These are phyloP conservation scores for Apus apus DNA, from an alignment of 2,113 vertebrate species.

Conservation along the genomic window DNA sequence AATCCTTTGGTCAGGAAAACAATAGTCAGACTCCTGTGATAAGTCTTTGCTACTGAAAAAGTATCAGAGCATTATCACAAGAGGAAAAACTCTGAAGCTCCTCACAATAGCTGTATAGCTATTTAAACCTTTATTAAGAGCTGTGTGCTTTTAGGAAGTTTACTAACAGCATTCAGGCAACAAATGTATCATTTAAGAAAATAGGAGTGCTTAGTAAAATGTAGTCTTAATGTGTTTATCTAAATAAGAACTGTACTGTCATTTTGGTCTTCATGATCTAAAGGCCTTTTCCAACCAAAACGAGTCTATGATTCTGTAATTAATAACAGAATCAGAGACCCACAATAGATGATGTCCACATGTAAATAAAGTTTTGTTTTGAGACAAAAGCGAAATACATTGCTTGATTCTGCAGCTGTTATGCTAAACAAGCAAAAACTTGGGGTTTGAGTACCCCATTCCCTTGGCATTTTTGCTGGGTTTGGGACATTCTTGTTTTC, in stretches of 20 bases:
- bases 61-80: neutral
- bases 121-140: neutral
- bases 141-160: neutral
- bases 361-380: neutral
- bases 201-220: neutral
- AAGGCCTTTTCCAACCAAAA: too few relatives aligned
- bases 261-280: neutral
- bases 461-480: neutral
- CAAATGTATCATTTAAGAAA: neutral
- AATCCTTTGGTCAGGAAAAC: neutral
- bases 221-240: neutral
- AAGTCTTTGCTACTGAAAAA: neutral
- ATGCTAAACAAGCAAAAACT: neutral
- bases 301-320: neutral
- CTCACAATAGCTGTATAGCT: neutral
- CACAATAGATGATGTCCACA: neutral
- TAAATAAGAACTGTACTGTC: neutral
- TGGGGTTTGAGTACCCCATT: neutral
- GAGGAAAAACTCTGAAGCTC: neutral
- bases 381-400: neutral
- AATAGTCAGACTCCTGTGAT: neutral
- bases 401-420: neutral
- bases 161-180: conserved; percentile 19
- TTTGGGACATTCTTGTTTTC: neutral
- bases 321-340: neutral